Percentiles rank a stretch among this genome's conserved stretches.
phyloP scores from a whole-genome alignment of 2,113 vertebrate genomes.

The Cyprinodon tularosa region DNA sequence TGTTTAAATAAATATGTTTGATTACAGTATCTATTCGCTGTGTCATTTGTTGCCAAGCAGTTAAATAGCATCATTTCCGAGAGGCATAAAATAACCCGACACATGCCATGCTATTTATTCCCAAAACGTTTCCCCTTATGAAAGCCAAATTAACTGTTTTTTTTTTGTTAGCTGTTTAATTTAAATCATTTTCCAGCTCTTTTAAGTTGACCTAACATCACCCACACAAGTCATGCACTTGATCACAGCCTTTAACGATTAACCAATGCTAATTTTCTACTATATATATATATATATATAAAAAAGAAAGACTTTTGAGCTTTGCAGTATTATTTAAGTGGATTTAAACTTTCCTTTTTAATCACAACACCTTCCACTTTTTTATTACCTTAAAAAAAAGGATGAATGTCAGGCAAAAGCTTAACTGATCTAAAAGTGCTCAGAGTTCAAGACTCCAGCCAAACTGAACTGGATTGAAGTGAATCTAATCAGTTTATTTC shows the following conservation, averaged over 20 bases:
- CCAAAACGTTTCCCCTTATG: background rate
- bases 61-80: background rate
- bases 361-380: background rate
- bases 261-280: constrained; percentile 13
- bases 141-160: constrained; percentile 34
- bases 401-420: background rate
- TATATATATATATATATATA: background rate
- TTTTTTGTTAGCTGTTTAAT: background rate
- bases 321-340: background rate
- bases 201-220: constrained; percentile 47
- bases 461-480: constrained; percentile 64
- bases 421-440: background rate
- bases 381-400: background rate
- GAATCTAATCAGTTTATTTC: constrained; percentile 29
- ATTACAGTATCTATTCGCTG: constrained; percentile 83
- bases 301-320: background rate
- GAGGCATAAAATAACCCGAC: background rate
- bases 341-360: background rate
- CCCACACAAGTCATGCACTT: constrained; percentile 36
- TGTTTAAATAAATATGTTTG: constrained; percentile 93
- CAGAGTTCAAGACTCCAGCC: background rate
- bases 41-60: constrained; percentile 80
- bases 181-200: constrained; percentile 9
- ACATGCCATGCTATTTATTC: background rate
- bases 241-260: constrained; percentile 45